Percentiles rank a stretch among this genome's conserved stretches.
These are phyloP conservation scores for Xestia rhomboidea DNA, from an alignment of 2,888 invertebrate species.

Conservation along the genomic window DNA sequence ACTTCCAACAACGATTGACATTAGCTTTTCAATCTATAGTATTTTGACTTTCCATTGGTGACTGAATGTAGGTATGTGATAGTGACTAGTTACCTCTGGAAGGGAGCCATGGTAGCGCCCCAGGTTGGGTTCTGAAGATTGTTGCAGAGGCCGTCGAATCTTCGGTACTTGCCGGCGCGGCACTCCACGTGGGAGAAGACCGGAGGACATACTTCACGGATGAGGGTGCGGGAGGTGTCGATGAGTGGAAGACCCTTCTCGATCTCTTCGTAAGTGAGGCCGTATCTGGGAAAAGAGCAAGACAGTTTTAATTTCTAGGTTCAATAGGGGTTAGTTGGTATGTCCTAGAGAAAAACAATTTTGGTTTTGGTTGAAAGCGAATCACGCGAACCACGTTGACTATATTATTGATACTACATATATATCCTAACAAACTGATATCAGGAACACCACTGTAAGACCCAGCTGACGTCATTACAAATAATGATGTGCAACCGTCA, in stretches of 20 bases:
- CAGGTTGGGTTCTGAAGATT: constrained; percentile 97
- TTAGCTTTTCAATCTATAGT: neutral
- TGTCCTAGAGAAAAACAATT: neutral
- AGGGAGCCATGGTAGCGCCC: constrained; percentile 96
- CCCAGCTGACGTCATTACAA: neutral
- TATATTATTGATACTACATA: neutral
- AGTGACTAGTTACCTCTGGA: constrained; percentile 91
- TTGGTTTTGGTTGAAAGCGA: neutral
- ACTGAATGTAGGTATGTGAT: no score
- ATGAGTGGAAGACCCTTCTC: constrained; percentile 96
- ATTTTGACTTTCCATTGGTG: neutral
- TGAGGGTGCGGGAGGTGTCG: constrained; percentile 96
- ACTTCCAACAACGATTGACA: neutral
- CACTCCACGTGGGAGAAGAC: constrained; percentile 97
- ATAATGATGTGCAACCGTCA: neutral
- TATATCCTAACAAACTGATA: neutral
- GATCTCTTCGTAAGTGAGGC: constrained; percentile 95
- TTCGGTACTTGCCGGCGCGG: constrained; percentile 96
- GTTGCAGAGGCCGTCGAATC: constrained; percentile 96
- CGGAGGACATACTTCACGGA: constrained; percentile 96
- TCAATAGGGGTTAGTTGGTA: neutral
- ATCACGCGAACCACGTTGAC: no score
- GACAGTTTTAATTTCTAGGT: neutral
- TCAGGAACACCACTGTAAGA: neutral
- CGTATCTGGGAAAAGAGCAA: constrained; percentile 91